These are phyloP conservation scores for Choloepus didactylus DNA, from an alignment of 2,797 vertebrate genomes.

Conservation along the genomic window DNA sequence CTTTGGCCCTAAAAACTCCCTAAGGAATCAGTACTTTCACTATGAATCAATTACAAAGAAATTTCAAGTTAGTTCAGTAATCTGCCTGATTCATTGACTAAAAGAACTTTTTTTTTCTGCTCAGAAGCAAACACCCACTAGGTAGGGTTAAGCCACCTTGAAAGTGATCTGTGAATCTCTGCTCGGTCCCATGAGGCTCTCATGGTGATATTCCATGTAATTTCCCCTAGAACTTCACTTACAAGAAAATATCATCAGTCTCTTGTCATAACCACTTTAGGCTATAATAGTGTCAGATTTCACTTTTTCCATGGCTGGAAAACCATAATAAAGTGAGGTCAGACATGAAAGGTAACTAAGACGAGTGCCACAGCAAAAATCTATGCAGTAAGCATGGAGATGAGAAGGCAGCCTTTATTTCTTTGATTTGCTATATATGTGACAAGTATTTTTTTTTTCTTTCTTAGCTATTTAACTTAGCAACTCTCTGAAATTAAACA, in stretches of 20 bases:
- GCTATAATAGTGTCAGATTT: neutral
- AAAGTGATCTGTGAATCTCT: neutral
- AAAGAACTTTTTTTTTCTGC: neutral
- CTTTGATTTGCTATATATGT: neutral
- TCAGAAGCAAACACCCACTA: neutral
- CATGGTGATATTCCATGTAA: neutral
- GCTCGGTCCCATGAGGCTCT: neutral
- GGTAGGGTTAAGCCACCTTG: neutral
- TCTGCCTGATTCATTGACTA: neutral
- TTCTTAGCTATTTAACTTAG: neutral
- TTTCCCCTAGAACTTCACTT: neutral
- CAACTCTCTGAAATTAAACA: neutral
- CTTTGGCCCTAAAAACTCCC: neutral
- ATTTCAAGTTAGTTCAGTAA: conserved; percentile 35
- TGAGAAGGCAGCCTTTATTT: neutral
- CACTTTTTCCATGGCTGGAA: neutral
- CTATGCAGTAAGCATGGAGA: neutral
- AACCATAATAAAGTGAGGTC: neutral
- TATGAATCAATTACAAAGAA: neutral
- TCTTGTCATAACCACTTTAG: neutral
- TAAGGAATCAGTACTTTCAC: conserved; percentile 7
- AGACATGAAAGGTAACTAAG: neutral
- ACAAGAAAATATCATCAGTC: neutral
- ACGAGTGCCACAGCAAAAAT: neutral
- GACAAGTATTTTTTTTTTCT: neutral